Conservation (phyloP, 2,888 invertebrate species). For the Lasioglossum calceatum region DNA sequence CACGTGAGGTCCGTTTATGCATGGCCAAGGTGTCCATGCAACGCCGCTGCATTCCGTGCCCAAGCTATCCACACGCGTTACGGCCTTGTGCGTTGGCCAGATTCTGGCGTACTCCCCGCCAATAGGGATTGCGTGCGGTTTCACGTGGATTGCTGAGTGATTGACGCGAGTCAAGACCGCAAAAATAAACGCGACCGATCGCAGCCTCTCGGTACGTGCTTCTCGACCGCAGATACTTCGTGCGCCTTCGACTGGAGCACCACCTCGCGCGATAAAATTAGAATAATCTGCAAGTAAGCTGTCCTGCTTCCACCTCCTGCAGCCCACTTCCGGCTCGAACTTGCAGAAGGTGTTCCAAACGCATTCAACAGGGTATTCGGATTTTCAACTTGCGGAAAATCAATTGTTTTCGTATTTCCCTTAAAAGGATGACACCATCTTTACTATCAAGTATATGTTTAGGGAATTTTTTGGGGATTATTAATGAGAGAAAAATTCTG, state of each 20-base stretch:
- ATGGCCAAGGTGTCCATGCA: conserved; percentile 34
- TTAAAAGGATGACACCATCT: not conserved
- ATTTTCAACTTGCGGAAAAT: not conserved
- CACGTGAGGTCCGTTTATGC: conserved; percentile 53
- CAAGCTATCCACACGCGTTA: conserved; percentile 39
- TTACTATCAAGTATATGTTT: too few relatives aligned
- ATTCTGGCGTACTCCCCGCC: conserved; percentile 59
- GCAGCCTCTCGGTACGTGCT: conserved; percentile 63
- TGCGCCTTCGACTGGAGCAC: conserved; percentile 38
- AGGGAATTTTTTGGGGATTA: too few relatives aligned
- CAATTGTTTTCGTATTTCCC: not conserved
- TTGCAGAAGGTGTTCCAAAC: not conserved
- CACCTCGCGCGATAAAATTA: conserved; percentile 23
- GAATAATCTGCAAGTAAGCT: conserved; percentile 21
- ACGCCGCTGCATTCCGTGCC: conserved; percentile 25
- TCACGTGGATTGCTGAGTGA: conserved; percentile 72
- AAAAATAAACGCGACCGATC: conserved; percentile 74
- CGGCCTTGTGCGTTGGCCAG: conserved; percentile 54
- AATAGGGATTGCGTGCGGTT: conserved; percentile 75
- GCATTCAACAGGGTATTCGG: not conserved
- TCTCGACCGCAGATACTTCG: conserved; percentile 64
- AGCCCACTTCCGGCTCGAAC: not conserved
- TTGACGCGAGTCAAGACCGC: conserved; percentile 72
- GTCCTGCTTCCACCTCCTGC: not conserved
- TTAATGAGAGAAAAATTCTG: too few relatives aligned